Evolutionary conservation across 2,113 vertebrate genomes (phyloP).

Genomic region (Micromys minutus): DNA sequence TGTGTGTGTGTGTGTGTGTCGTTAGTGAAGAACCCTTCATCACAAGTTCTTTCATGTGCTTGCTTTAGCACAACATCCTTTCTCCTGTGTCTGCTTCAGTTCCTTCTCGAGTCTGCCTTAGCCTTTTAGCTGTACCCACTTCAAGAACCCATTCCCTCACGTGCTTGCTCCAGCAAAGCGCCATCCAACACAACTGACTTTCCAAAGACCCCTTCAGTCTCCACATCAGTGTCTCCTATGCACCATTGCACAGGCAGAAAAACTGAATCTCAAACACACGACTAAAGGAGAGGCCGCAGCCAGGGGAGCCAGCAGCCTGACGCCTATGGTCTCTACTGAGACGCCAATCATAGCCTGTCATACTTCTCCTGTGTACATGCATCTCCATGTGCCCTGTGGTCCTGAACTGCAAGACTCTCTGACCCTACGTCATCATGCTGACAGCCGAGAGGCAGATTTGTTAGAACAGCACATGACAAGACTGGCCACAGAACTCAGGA

Average conservation of each 20-base stretch:
- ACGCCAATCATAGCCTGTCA: background rate
- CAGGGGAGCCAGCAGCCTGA: background rate
- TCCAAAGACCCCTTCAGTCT: too few relatives aligned
- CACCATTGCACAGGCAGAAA: background rate
- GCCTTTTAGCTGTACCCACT: too few relatives aligned
- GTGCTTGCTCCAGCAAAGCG: too few relatives aligned
- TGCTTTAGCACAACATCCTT: too few relatives aligned
- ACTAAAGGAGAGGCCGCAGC: background rate
- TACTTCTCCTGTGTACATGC: accelerated
- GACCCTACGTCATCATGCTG: background rate
- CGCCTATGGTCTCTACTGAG: background rate
- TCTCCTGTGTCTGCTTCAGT: too few relatives aligned
- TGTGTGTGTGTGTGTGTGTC: too few relatives aligned
- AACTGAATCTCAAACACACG: background rate
- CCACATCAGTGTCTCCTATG: background rate
- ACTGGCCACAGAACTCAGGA: background rate
- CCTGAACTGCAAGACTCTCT: background rate
- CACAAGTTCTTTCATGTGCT: too few relatives aligned
- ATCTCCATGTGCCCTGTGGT: background rate
- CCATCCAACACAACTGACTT: too few relatives aligned
- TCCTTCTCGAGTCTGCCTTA: too few relatives aligned
- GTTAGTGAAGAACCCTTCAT: too few relatives aligned
- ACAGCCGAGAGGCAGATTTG: background rate
- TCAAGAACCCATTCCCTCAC: too few relatives aligned
- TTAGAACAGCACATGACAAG: background rate